Evolutionary conservation across 1,140 invertebrate genomes (phyloP).

Genomic region (Pseudomyrmex pallidus): DNA sequence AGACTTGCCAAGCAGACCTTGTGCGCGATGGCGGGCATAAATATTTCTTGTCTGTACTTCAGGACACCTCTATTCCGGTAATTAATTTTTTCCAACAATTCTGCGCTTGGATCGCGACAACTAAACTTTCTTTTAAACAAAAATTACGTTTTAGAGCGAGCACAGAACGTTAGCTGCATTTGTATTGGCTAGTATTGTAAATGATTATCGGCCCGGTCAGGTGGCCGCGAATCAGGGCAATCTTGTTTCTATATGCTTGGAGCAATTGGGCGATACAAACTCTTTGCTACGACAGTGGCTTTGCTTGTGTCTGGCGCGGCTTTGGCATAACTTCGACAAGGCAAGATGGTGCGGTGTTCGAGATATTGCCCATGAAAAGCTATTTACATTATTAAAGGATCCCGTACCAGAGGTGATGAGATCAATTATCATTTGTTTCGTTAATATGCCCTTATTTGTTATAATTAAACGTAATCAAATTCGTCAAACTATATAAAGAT

Average conservation of each 20-base stretch:
- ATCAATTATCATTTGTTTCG: slow-evolving; percentile 16
- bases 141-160: slow-evolving; percentile 88
- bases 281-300: slow-evolving; percentile 95
- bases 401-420: slow-evolving; percentile 91
- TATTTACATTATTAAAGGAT: slow-evolving; percentile 92
- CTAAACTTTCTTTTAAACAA: slow-evolving; percentile 34
- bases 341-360: slow-evolving; percentile 98
- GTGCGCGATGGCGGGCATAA: slow-evolving; percentile 98
- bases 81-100: slow-evolving; percentile 61
- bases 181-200: slow-evolving; percentile 96
- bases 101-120: too few species aligned
- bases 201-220: slow-evolving; percentile 94
- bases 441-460: not conserved
- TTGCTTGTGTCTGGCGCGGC: slow-evolving; percentile 95
- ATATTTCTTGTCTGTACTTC: slow-evolving; percentile 96
- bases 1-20: slow-evolving; percentile 97
- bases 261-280: slow-evolving; percentile 89
- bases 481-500: not conserved
- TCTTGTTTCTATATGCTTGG: slow-evolving; percentile 95
- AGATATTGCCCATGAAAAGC: slow-evolving; percentile 98
- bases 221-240: slow-evolving; percentile 94
- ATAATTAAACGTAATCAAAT: not conserved
- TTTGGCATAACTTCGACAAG: slow-evolving; percentile 97
- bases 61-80: slow-evolving; percentile 93
- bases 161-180: slow-evolving; percentile 96